Evolutionary conservation across 2,888 invertebrate species (phyloP), one percentile per base, ranked within the genome.

Genomic region (Alviniconcha strummeri): DNA sequence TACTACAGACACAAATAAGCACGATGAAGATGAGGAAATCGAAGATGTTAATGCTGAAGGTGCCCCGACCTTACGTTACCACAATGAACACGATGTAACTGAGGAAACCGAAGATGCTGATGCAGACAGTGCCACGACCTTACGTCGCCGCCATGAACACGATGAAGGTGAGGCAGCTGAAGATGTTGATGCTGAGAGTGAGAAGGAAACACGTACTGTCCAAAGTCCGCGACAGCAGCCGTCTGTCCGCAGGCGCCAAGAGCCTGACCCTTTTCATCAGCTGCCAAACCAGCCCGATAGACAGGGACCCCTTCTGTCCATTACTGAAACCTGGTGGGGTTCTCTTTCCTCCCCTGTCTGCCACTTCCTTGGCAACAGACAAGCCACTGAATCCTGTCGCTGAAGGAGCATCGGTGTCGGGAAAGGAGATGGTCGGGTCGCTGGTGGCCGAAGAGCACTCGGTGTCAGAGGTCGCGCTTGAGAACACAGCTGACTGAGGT

Each of bases 181-280:
- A 9, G 52, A 78, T 15, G 83, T 83, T 72, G 78, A 78, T 19
- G 57, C 13, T 13, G 17, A 83, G 8, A 17, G 72, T 57, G 60
- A 82, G 67, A 36, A 15, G 19, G 75, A 82, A 52, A 64, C 82
- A 82, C 52, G 60, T 19, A 17, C 11, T 75, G 67, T 82, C 67
- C 67, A 82, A 54, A 7, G 1, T 36, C 17, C 17, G 64, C 4
- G 75, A 82, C 60, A 82, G 54, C 54, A 19, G 7, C 54, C 19
- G 36, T 74, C 67, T 64, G 9, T 74, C 76, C 17, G 54, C 8
- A 17, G 71, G 19, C 8, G 17, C 54, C 55, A 80, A 11, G 13
- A 19, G 54, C 36, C n/a, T 54, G 9, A 17, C 6, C 19, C n/a
- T 69, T 19, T 1, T 80, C 5, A 36, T 17, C 69, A 19, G 15